phyloP scores from a whole-genome alignment of 2,888 invertebrate genomes.

The Amphiduros pacificus region DNA sequence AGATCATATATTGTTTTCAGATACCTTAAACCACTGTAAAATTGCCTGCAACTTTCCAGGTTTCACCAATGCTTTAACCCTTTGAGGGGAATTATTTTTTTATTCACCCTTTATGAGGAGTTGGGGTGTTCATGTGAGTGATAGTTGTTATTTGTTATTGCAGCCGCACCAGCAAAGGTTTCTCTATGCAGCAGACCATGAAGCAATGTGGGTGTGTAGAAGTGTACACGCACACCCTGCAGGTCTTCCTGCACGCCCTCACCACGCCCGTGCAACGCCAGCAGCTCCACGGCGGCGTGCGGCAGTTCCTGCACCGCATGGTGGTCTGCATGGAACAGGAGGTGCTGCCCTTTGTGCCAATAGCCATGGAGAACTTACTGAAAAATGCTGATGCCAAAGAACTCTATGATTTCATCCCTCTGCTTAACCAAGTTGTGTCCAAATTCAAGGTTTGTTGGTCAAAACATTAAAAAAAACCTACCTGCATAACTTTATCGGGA shows the following conservation, averaged over 20 bases:
- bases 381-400: slow-evolving; percentile 57
- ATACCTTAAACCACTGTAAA: too few relatives aligned
- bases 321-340: slow-evolving; percentile 66
- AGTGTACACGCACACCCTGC: slow-evolving; percentile 62
- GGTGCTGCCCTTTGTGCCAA: slow-evolving; percentile 64
- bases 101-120: too few relatives aligned
- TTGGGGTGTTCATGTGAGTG: too few relatives aligned
- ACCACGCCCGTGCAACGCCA: slow-evolving; percentile 52
- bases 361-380: slow-evolving; percentile 62
- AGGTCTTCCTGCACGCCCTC: slow-evolving; percentile 63
- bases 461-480: too few relatives aligned
- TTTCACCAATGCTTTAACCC: too few relatives aligned
- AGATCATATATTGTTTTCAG: too few relatives aligned
- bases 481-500: too few relatives aligned
- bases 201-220: slow-evolving; percentile 62
- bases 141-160: slow-evolving; percentile 28
- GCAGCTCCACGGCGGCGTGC: slow-evolving; percentile 59
- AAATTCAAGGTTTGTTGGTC: slow-evolving; percentile 67
- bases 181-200: slow-evolving; percentile 64
- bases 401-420: slow-evolving; percentile 64
- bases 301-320: slow-evolving; percentile 66
- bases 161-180: slow-evolving; percentile 66
- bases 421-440: slow-evolving; percentile 65
- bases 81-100: too few relatives aligned
- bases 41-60: too few relatives aligned